Base-by-base conservation (phyloP, 2,113 vertebrate genomes). In the Nesospiza acunhae region DNA sequence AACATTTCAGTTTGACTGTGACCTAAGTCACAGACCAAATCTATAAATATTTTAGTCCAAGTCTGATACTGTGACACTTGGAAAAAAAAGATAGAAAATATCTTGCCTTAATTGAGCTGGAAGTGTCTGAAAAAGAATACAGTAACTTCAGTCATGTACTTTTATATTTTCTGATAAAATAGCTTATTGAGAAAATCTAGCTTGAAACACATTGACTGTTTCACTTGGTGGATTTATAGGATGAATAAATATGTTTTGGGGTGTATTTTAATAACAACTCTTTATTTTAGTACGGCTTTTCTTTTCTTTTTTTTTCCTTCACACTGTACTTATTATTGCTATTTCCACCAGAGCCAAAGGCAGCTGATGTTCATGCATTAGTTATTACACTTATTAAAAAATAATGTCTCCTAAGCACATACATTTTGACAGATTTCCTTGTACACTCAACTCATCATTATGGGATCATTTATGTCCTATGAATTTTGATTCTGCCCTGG, bases 291-390 rank as follows among this genome's bases (percentile, higher is more conserved):
- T 60, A 42, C 26, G 22, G 2, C 0, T 21, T 76, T 76, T 56
- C 67, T 83, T 81, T 59, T 3, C 13, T 63, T 84, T 18, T 50
- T 50, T 84, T 89, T 86, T 75, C 31, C 80, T 90, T 87, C 33
- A 55, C 18, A 31, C 33, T 59, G 3, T 79, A 73, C 13, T 84
- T 84, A 39, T 37, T 92, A 69, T 62, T 90, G 11, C 31, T 76
- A 46, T 15, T 94, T 81, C 35, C 19, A 52, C 35, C 11, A 75
- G 39, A 84, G 69, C 60, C 76, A 92, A 72, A 84, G 60, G 73
- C 52, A 92, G 84, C 33, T 94, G 33, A 49, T 28, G 74, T 59
- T 94, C 73, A 84, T 89, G 30, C 20, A 87, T 87, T 89, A 92
- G 56, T 87, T 89, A 93, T 81, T 86, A 53, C 28, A 52, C 10